Conservation (phyloP, 2,113 vertebrate genomes). For the Heterocephalus glaber region DNA sequence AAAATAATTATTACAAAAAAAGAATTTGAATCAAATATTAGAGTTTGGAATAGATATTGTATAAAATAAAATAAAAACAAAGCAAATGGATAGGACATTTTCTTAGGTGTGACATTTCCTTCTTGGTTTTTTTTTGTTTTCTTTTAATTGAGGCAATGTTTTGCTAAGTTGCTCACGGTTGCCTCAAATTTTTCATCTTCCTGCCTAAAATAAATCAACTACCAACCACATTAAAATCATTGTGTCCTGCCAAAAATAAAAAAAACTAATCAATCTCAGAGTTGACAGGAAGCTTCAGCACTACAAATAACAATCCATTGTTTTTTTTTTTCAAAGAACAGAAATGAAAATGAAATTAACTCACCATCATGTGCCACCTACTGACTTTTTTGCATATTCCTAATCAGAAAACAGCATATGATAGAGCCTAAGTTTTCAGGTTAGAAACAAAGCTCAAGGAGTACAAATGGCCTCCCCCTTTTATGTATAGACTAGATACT, state of each 20-base stretch:
- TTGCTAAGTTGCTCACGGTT: neutral
- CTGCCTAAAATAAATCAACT: slow-evolving; percentile 42
- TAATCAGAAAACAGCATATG: slow-evolving; percentile 5
- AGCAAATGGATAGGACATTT: neutral
- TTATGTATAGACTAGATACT: neutral
- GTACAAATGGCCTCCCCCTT: neutral
- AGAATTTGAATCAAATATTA: slow-evolving; percentile 15
- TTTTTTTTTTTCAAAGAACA: slow-evolving; percentile 25
- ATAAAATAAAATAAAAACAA: slow-evolving; percentile 43
- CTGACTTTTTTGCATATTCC: neutral
- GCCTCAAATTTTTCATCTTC: neutral
- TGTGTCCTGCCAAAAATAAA: neutral
- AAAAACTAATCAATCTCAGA: neutral
- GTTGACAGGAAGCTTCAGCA: neutral
- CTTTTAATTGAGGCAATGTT: slow-evolving; percentile 1
- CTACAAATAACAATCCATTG: slow-evolving; percentile 3
- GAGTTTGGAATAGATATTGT: neutral
- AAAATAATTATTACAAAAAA: slow-evolving; percentile 25
- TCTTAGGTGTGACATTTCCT: slow-evolving; percentile 17
- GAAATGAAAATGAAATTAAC: slow-evolving; percentile 23
- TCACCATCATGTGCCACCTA: neutral
- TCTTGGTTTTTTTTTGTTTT: neutral
- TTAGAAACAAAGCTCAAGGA: neutral
- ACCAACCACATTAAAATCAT: neutral
- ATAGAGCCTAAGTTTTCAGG: neutral